Evolutionary conservation across 1,140 invertebrate genomes (phyloP), one percentile per base, ranked within the genome.

Genomic region (Lineus longissimus): DNA sequence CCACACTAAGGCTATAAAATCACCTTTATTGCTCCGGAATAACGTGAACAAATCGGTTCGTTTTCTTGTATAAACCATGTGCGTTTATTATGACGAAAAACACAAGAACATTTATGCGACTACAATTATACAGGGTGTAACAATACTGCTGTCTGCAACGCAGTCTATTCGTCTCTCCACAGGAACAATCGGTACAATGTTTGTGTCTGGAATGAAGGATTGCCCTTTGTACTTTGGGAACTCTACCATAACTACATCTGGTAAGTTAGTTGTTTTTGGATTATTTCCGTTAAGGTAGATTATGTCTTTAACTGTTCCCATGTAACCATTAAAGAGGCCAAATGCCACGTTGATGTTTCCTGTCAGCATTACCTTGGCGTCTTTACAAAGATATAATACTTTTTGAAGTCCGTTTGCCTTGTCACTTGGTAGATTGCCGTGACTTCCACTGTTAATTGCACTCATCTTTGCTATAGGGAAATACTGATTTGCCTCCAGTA

Each of bases 201-300:
- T 51, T 4, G 47, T 19, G 4, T n/a, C 47, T n/a, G 6, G 19
- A 6, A 51, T 27, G 47, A 51, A 51, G 4, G 47, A n/a, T 7
- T 6, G 47, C 47, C 47, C 47, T 7, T 9, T 51, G n/a, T 51
- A 51, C 47, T 51, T 51, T 4, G 6, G 9, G n/a, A 51, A 51
- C n/a, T 51, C 47, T n/a, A 51, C 47, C 47, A 51, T 51, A 9
- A 51, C 47, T 9, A 51, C 47, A 27, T 51, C 47, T 51, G 47
- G 47, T n/a, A 23, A 27, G n/a, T n/a, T n/a, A 51, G 4, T n/a
- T 9, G 19, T 51, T 4, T 4, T 6, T 51, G 47, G 47, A 23
- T 51, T 51, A 4, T 27, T 19, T 4, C n/a, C 47, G 25, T 51
- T 51, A 4, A 51, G 47, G 47, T 51, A 51, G n/a, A 51, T 4